Conservation (phyloP, 53 echinoderm and acorn worm genomes). For the Henricia sp. region DNA sequence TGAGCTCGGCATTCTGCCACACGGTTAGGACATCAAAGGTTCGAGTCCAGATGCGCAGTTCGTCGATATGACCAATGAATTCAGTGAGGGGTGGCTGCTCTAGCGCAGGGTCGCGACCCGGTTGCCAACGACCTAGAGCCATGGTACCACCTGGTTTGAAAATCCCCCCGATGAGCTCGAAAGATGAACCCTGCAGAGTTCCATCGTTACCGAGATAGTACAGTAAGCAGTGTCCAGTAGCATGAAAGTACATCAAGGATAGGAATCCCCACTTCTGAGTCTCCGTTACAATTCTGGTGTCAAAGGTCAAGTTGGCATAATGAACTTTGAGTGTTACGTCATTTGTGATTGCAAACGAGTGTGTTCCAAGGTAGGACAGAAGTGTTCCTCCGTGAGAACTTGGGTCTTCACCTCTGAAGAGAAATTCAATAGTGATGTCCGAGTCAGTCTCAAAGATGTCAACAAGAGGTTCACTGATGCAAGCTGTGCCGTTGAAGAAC, state of each 20-base stretch:
- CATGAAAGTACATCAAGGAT: constrained; percentile 70
- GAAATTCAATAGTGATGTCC: constrained; percentile 83
- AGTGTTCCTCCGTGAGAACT: constrained; percentile 55
- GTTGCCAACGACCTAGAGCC: constrained; percentile 82
- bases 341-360: constrained; percentile 70
- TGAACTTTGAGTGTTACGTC: constrained; percentile 69
- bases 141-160: constrained; percentile 71
- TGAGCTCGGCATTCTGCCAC: constrained; percentile 71
- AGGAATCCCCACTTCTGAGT: constrained; percentile 74
- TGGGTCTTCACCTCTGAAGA: constrained; percentile 63
- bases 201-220: constrained; percentile 67
- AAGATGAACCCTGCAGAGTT: constrained; percentile 57
- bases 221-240: constrained; percentile 56
- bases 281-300: constrained; percentile 69
- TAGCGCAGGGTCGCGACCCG: constrained; percentile 46
- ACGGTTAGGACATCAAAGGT: constrained; percentile 62
- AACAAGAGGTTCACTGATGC: constrained; percentile 70
- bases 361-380: constrained; percentile 50
- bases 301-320: constrained; percentile 48
- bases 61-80: constrained; percentile 83
- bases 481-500: constrained; percentile 73
- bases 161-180: constrained; percentile 37
- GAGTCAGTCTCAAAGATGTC: constrained; percentile 39
- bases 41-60: constrained; percentile 78
- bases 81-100: constrained; percentile 54